These are phyloP conservation scores for Muscina levida DNA, from an alignment of 2,888 invertebrate genomes.

Conservation along the genomic window DNA sequence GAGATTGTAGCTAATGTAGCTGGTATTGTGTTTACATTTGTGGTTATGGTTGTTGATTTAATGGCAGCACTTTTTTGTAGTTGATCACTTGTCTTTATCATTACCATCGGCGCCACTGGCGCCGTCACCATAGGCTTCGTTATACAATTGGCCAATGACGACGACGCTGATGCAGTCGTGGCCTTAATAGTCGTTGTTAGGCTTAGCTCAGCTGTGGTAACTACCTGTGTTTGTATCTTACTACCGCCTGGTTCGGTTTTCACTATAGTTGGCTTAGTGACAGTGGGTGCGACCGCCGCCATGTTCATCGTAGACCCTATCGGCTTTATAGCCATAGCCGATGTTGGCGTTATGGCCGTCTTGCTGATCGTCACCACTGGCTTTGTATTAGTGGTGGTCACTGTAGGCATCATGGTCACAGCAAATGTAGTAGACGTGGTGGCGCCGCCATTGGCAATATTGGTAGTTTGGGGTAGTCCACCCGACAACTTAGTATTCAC, in stretches of 20 bases:
- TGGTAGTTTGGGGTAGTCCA: conserved; percentile 12
- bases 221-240: conserved; percentile 24
- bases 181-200: conserved; percentile 3
- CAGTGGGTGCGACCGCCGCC: background rate
- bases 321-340: background rate
- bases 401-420: conserved; percentile 50
- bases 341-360: background rate
- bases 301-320: background rate
- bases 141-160: conserved; percentile 43
- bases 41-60: conserved; percentile 30
- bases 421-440: conserved; percentile 48
- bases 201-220: conserved; percentile 12
- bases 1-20: conserved; percentile 55
- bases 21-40: conserved; percentile 46
- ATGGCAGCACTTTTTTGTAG: conserved; percentile 52
- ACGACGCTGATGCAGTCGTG: conserved; percentile 7
- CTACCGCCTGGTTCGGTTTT: conserved; percentile 4
- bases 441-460: conserved; percentile 16
- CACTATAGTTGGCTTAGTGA: conserved; percentile 5
- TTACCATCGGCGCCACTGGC: conserved; percentile 16
- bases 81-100: conserved; percentile 43
- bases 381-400: conserved; percentile 58
- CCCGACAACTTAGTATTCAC: conserved; percentile 40
- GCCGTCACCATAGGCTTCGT: conserved; percentile 31
- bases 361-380: conserved; percentile 13